Conservation (phyloP, 2,113 vertebrate genomes). For the Nycticryphes semicollaris region DNA sequence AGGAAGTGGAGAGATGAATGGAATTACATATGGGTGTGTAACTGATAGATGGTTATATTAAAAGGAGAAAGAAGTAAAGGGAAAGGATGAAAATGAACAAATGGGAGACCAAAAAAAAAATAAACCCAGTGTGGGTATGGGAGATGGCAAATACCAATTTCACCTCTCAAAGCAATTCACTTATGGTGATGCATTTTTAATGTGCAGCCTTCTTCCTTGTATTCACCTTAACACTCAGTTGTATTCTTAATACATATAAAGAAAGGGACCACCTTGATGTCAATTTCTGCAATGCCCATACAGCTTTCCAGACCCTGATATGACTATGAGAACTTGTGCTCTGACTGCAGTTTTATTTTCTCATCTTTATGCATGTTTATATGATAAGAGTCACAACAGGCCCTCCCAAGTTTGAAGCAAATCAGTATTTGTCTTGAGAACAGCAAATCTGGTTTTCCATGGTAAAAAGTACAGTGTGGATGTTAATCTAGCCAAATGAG, state of each 20-base stretch:
- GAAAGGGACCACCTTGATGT: background rate
- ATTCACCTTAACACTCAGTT: background rate
- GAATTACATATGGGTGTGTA: background rate
- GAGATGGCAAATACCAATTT: background rate
- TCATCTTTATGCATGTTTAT: background rate
- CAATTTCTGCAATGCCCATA: background rate
- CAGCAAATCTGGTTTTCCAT: background rate
- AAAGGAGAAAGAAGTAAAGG: background rate
- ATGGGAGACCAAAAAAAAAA: background rate
- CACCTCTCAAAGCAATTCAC: background rate
- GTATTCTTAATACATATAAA: background rate
- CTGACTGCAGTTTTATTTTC: background rate
- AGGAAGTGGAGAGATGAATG: background rate
- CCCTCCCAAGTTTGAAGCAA: background rate
- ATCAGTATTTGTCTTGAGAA: background rate
- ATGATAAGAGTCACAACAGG: background rate
- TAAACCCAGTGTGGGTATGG: background rate
- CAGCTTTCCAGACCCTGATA: background rate
- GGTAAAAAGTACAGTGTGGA: background rate
- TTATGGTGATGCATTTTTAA: background rate
- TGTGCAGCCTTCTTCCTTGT: background rate
- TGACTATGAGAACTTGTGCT: background rate
- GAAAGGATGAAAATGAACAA: background rate
- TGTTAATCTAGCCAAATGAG: background rate
- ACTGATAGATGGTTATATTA: background rate